phyloP scores from a whole-genome alignment of 2,888 invertebrate genomes.

The Acanthococcus lagerstroemiae region DNA sequence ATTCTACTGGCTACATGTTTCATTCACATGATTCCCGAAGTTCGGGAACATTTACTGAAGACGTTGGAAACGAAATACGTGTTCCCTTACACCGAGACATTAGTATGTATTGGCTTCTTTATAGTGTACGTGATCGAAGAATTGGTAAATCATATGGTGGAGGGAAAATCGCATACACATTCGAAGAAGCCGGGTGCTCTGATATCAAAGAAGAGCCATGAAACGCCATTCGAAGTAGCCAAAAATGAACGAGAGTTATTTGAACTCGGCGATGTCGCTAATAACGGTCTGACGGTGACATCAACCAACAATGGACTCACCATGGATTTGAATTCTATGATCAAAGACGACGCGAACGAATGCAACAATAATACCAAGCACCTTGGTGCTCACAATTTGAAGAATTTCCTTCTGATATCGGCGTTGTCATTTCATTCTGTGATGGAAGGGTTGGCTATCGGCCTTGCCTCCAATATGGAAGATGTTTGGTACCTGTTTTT shows the following conservation, averaged over 20 bases:
- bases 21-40: conserved; percentile 50
- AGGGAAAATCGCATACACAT: neutral
- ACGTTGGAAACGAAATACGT: conserved; percentile 21
- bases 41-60: conserved; percentile 43
- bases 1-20: conserved; percentile 50
- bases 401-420: conserved; percentile 42
- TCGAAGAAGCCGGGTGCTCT: conserved; percentile 8
- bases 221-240: neutral
- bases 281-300: neutral
- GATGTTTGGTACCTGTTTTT: conserved; percentile 48
- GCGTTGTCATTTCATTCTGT: conserved; percentile 49
- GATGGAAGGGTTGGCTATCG: conserved; percentile 49
- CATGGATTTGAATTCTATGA: conserved; percentile 14
- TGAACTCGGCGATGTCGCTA: neutral
- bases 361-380: conserved; percentile 33
- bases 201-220: conserved; percentile 1
- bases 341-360: conserved; percentile 26
- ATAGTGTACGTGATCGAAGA: conserved; percentile 49
- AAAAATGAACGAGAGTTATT: neutral
- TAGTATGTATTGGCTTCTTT: conserved; percentile 48
- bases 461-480: conserved; percentile 43
- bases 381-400: conserved; percentile 28
- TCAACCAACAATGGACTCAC: neutral
- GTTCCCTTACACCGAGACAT: conserved; percentile 46
- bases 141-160: conserved; percentile 38